Evolutionary conservation across 2,888 invertebrate genomes (phyloP), one percentile per base, ranked within the genome.

Genomic region (Pseudococcus viburni): DNA sequence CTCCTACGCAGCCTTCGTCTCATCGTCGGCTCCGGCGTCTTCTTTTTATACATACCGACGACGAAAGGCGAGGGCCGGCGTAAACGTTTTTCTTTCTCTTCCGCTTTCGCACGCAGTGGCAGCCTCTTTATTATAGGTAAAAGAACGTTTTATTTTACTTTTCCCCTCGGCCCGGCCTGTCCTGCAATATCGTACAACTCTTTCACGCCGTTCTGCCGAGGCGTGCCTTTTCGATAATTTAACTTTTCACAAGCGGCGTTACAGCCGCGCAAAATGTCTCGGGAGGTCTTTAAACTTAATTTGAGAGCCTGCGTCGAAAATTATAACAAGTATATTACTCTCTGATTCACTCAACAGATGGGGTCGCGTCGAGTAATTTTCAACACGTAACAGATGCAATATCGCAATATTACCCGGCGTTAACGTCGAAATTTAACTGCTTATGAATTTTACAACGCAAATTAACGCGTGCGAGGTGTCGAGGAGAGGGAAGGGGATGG

Each of bases 261-360:
- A n/a, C 15, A n/a, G 19, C 19, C 59, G 59, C n/a, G 15, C 33
- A 73, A 73, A 73, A 73, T 73, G 68, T 73, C 68, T 73, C 68
- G 68, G 68, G 68, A 73, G 68, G 68, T 73, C 22, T 73, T 33
- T 73, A 26, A 73, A 73, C 26, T 73, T 73, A 73, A 73, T 73
- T 73, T 33, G 33, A 33, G 15, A 73, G 33, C 68, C 68, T 73
- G 33, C 33, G 68, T 73, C 68, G 68, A 73, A 73, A 73, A 73
- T 73, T 73, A 73, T 73, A 73, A 73, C 68, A 33, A 73, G 33
- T 73, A 73, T 73, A 73, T 73, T 73, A 73, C 68, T 73, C 26
- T 73, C 26, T 33, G 33, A 73, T 73, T 73, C 33, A 22, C 22
- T 33, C 68, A 22, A 33, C 68, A 73, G 68, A 73, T 33, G 68